Base-by-base conservation (phyloP, 2,888 invertebrate genomes). In the Diachrysia chrysitis region DNA sequence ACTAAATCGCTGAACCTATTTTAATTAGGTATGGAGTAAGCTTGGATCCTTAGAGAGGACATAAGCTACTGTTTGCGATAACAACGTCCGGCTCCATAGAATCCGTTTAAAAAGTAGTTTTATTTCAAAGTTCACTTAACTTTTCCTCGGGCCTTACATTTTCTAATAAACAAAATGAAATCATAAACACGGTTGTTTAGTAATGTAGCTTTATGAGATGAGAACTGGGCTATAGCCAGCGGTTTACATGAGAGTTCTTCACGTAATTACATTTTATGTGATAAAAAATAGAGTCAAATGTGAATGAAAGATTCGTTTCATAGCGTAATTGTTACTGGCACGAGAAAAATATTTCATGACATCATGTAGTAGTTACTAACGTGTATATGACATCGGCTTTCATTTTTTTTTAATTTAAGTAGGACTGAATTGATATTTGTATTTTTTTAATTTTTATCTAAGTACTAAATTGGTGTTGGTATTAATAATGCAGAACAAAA, bases 221-320 rank as follows among this genome's bases (percentile, higher is more conserved):
- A 68, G 64, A 73, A 55, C 76, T 91, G 89, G 89, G 87, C 75
- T 65, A 60, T 56, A 75, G 89, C 90, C 90, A 90, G 79, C 71
- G 69, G 78, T 84, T 87, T 84, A 85, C 84, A 84, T 79, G 79
- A 56, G 82, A 85, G 85, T 86, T 86, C 82, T 88, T 87, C 83
- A 85, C 73, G 80, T 86, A 85, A 90, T 87, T 87, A 87, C 85
- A 85, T 86, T 86, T 85, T 78, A 85, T 82, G 82, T 84, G 4
- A 83, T 83, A 83, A 84, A 84, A 83, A 84, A 83, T 84, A 81
- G 79, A 85, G 79, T 58, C 16, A 77, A 72, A 69, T 82, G 82
- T 79, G 85, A 87, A 83, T 78, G 77, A 75, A 78, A 81, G 48
- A 16, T 35, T 63, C 9, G 21, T 42, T 58, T 58, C 9, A 56